phyloP scores from a whole-genome alignment of 2,797 vertebrate genomes.

The Halcyon smyrnensis region DNA sequence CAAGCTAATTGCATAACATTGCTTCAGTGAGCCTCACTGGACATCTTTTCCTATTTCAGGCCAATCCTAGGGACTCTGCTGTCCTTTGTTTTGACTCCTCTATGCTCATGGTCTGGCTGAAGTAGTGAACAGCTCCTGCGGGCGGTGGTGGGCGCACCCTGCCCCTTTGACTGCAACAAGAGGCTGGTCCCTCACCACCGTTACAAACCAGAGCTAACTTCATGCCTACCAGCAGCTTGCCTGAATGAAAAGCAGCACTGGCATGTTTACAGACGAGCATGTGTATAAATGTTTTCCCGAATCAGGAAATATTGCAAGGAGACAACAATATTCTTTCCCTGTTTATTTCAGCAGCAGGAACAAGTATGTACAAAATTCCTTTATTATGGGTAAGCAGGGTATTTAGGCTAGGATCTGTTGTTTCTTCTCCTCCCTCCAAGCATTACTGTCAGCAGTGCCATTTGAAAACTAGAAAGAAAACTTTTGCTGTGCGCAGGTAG shows the following conservation, averaged over 20 bases:
- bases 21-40: background rate
- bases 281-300: background rate
- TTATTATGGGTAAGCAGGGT: background rate
- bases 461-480: background rate
- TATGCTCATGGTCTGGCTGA: background rate
- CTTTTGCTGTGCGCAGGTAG: background rate
- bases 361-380: conserved; percentile 22
- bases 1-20: background rate
- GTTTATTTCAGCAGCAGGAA: conserved; percentile 12
- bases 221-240: background rate
- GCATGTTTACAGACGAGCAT: background rate
- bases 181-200: background rate
- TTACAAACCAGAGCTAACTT: background rate
- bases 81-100: background rate
- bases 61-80: too few relatives aligned
- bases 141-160: accelerated
- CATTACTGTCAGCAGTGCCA: background rate
- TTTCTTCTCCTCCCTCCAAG: background rate
- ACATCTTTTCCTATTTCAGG: background rate
- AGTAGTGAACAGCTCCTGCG: accelerated
- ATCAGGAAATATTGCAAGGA: background rate
- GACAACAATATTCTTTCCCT: background rate
- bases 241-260: background rate
- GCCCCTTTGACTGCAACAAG: background rate
- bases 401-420: background rate